Base-by-base conservation (phyloP, 2,888 invertebrate genomes). In the Ochropleura plecta region DNA sequence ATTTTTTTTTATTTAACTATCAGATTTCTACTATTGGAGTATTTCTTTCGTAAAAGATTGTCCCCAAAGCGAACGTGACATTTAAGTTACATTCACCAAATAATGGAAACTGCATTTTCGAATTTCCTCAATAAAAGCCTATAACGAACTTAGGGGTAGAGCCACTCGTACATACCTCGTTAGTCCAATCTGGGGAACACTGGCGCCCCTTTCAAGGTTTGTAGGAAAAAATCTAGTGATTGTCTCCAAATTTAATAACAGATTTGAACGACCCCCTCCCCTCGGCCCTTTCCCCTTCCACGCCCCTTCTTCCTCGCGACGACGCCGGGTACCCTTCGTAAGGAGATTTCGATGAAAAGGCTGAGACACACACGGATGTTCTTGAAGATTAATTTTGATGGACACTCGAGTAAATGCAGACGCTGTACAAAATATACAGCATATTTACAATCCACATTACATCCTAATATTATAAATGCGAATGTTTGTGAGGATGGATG, bases 221-320 rank as follows among this genome's bases (percentile, higher is more conserved):
- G 76, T 76, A 80, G 81, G 81, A 88, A 87, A 87, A 90, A 87
- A 87, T 89, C 76, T 69, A 85, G 84, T 90, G 93, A 93, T 94
- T 94, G 94, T 94, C 92, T 92, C 89, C 86, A 91, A 95, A 95
- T 94, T 94, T 94, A 95, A 94, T 94, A 95, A 93, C 92, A 92
- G 90, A 92, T 93, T 92, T 91, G 90, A 93, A 93, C 93, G 93
- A 92, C 92, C 92, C 90, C 88, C 78, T 10, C 69, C 63, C 60
- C 74, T 69, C 70, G 12, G n/a, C 0, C 40, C 16, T 5, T 7
- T 12, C 20, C 46, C 7, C 5, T 16, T 42, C 66, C 69, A 65
- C 59, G 51, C 73, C 75, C 73, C 81, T 59, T 57, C 10, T 63
- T 20, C 49, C 60, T 62, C 18, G 65, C 59, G 18, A 64, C 44